Evolutionary conservation across 2,797 vertebrate genomes (phyloP), one percentile per base, ranked within the genome.

Genomic region (Poecilia wingei): DNA sequence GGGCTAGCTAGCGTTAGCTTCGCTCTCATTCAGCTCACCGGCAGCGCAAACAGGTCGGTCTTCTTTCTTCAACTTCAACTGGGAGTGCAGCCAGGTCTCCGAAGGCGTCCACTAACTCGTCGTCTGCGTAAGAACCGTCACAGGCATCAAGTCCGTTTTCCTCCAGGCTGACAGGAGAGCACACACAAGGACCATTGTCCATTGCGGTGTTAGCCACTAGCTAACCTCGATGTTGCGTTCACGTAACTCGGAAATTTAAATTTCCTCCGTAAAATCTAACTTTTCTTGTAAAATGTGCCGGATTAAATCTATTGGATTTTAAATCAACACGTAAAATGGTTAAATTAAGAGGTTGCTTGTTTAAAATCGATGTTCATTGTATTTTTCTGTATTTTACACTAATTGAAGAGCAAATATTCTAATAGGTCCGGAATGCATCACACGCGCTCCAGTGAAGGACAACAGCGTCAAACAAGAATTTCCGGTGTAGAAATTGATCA

Each of bases 1-100:
- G 22, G 25, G 59, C 84, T 89, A 87, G 20, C 74, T 93, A 93
- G 86, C 91, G 80, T 84, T 86, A 92, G 90, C 92, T 79, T 82
- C 72, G 39, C 36, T 78, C 78, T 80, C 70, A 85, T 72, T 89
- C 69, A 87, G 83, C 93, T 97, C 93, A 98, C 98, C 97, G 96
- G 96, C 97, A 99, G 74, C 96, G 96, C 61, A 92, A 87, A 91
- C 98, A 99, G 75, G 97, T 96, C 43, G 96, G 96, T 89, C 97
- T 96, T 86, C 97, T 94, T 81, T 95, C 94, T 12, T 89, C 94
- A 6, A 78, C 85, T 87, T 99, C 97, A 22, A 97, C 97, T 1
- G 98, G 97, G 13, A 99, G 93, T 10, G 94, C 91, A 77, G 97
- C 97, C 68, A 98, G 91, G n/a, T 96, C 96, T 1, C 92, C 95